phyloP scores from a whole-genome alignment of 2,113 vertebrate genomes.

The Etheostoma cragini region DNA sequence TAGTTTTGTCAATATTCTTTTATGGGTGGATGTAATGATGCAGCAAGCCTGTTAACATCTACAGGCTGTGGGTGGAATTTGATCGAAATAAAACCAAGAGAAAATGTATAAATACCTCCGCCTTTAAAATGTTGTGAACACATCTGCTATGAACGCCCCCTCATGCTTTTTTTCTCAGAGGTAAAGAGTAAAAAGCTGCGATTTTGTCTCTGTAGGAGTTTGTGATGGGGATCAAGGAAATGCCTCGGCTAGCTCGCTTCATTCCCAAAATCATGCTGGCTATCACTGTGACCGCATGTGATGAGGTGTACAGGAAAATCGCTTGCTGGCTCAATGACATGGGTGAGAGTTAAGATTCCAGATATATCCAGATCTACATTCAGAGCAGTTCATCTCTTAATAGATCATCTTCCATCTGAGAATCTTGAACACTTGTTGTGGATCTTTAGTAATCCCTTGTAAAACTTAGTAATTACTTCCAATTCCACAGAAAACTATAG shows the following conservation, averaged over 20 bases:
- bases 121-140: background rate
- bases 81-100: background rate
- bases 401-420: background rate
- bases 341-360: slow-evolving; percentile 82
- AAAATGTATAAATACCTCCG: background rate
- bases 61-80: background rate
- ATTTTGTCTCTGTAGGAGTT: slow-evolving; percentile 86
- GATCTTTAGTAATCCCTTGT: background rate
- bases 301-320: slow-evolving; percentile 96
- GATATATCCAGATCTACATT: background rate
- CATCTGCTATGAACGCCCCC: background rate
- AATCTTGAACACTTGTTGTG: background rate
- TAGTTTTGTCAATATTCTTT: background rate
- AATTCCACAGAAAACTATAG: slow-evolving; percentile 92
- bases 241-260: slow-evolving; percentile 91
- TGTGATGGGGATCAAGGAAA: slow-evolving; percentile 93
- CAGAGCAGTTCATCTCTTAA: background rate
- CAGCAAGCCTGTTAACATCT: background rate
- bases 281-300: slow-evolving; percentile 92
- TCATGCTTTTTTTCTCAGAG: background rate
- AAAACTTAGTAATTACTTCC: background rate
- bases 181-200: background rate
- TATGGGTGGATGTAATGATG: background rate
- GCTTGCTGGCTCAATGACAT: slow-evolving; percentile 97
- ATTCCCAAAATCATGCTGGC: slow-evolving; percentile 96